Base-by-base conservation (phyloP, 2,888 invertebrate species). In the Metalampra italica region DNA sequence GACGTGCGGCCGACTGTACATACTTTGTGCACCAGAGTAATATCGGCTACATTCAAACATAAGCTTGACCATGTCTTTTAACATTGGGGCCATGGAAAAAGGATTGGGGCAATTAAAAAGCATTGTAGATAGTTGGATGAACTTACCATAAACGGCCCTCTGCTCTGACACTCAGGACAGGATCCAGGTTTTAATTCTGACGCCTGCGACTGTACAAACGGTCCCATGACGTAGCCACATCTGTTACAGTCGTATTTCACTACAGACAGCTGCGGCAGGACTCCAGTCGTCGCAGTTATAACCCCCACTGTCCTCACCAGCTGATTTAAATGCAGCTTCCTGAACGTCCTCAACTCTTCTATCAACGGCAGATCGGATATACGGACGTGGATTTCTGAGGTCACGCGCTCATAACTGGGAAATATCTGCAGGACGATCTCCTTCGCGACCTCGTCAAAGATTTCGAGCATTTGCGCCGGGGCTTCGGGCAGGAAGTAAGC, bases 401-500 rank as follows among this genome's bases (percentile, higher is more conserved):
- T 95, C 3, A 99, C 98, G 52, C 98, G 91, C 63, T 97, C 96
- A 74, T 99, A 99, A 67, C 97, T 96, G 0, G 99, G 98, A 71
- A 97, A 99, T 83, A 98, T 96, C 51, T 94, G 94, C 13, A 98
- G 85, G 0, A 99, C 98, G 57, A 99, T 94, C 46, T 95, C 95
- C 75, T 96, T 96, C n/a, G 96, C 96, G 0, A 71, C 97, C 83
- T 96, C 95, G 79, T 98, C 97, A 76, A 99, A 97, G 57, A 98
- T 97, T 75, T 95, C 94, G n/a, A 99, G 84, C 95, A 99, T 97
- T 87, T 98, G 98, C 57, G 95, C 93, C 0, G 99, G 99, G 0
- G 99, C 99, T 80, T 99, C 99, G 0, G 99, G 99, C 45, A 99
- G 76, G 78, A 99, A 99, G 80, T 97, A 99, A 0, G 98, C 98